A percentile compares a stretch with the other conserved stretches of the same genome.
These are phyloP conservation scores for Melieria omissa DNA, from an alignment of 2,888 invertebrate genomes.

Conservation along the genomic window DNA sequence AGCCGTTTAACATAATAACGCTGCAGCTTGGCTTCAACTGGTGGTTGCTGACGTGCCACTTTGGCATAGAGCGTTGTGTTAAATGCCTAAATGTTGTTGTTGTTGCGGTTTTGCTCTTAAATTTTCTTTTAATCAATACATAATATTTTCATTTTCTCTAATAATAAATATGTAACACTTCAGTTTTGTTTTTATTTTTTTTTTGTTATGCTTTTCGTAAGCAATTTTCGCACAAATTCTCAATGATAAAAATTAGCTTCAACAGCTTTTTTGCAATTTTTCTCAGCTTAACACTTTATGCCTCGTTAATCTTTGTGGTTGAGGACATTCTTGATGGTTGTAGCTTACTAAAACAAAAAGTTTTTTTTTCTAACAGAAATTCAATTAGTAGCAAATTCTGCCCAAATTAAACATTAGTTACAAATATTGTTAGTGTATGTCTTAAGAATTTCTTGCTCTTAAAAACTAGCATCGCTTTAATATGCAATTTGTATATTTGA, in stretches of 20 bases:
- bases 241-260: too few relatives aligned
- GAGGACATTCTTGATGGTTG: not conserved
- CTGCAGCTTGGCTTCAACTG: not conserved
- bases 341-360: not conserved
- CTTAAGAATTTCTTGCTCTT: not conserved
- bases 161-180: constrained; percentile 11
- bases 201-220: constrained; percentile 22
- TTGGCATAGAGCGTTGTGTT: not conserved
- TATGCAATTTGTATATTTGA: not conserved
- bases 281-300: constrained; percentile 11
- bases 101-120: not conserved
- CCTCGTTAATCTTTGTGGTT: constrained; percentile 3
- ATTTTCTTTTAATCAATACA: not conserved
- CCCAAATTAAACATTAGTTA: too few relatives aligned
- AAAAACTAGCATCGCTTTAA: not conserved
- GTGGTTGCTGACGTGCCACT: not conserved
- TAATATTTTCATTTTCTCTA: not conserved
- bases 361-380: not conserved
- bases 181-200: constrained; percentile 3
- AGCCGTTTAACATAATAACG: not conserved
- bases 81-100: not conserved
- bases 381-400: not conserved
- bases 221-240: too few relatives aligned
- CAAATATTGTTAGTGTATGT: too few relatives aligned
- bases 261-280: too few relatives aligned